Conservation (phyloP, 2,888 invertebrate genomes). For the Tetragnatha montana region DNA sequence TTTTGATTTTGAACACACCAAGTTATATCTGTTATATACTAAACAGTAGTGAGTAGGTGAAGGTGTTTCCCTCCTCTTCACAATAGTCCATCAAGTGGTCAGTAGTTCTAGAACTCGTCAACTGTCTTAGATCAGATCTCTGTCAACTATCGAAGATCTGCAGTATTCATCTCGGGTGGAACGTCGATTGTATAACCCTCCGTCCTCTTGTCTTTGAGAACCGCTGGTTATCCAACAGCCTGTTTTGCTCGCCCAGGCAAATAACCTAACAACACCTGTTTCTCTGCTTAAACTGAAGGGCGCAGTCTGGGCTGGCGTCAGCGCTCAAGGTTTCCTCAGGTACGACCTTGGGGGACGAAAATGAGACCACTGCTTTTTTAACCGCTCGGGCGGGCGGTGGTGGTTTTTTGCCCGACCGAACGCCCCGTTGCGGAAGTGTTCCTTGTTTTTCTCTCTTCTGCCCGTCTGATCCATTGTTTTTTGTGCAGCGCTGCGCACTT, state of each 20-base stretch:
- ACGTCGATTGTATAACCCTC: too few species aligned
- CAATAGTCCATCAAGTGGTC: too few species aligned
- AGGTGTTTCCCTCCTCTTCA: too few species aligned
- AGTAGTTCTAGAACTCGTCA: too few species aligned
- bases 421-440: background rate
- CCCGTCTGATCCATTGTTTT: background rate
- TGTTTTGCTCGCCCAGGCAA: background rate
- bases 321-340: slow-evolving; percentile 19
- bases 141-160: too few species aligned
- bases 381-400: background rate
- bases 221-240: too few species aligned
- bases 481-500: background rate
- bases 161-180: too few species aligned
- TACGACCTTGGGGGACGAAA: slow-evolving; percentile 15
- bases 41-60: too few species aligned
- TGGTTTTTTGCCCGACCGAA: background rate
- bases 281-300: background rate
- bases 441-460: background rate
- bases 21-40: too few species aligned
- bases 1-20: too few species aligned
- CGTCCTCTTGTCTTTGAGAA: too few species aligned
- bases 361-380: slow-evolving; percentile 6
- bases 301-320: slow-evolving; percentile 1
- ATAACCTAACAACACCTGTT: slow-evolving; percentile 17
- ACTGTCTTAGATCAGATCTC: too few species aligned